Evolutionary conservation across 2,113 vertebrate species (phyloP).

Genomic region (Hyaena hyaena): DNA sequence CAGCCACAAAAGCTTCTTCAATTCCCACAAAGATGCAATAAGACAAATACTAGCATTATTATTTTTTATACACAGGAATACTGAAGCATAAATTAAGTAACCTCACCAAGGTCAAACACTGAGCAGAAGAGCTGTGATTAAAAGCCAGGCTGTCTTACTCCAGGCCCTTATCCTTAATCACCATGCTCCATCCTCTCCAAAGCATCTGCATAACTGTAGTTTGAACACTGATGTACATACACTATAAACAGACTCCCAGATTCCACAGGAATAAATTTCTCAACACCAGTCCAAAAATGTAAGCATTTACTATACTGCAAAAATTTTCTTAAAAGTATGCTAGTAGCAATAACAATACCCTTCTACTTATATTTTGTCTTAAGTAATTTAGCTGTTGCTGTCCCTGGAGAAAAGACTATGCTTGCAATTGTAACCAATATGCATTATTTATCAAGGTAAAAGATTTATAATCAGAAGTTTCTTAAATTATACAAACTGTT

Average conservation of each 20-base stretch:
- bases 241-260: neutral
- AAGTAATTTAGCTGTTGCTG: neutral
- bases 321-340: neutral
- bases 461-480: conserved; percentile 44
- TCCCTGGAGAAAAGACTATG: conserved; percentile 24
- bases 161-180: neutral
- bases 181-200: neutral
- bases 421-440: neutral
- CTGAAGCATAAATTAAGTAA: neutral
- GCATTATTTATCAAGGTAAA: conserved; percentile 56
- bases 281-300: neutral
- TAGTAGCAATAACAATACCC: conserved; percentile 13
- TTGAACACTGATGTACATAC: neutral
- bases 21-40: neutral
- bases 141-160: neutral
- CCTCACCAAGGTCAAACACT: neutral
- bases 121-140: neutral
- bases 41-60: neutral
- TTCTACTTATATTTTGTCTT: neutral
- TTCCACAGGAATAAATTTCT: neutral
- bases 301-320: neutral
- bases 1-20: neutral
- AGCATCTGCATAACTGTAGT: neutral
- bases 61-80: neutral
- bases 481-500: conserved; percentile 30